A percentile compares a stretch with the other conserved stretches of the same genome.
These are phyloP conservation scores for Gryllus longicercus DNA, from an alignment of 2,888 invertebrate genomes.

Conservation along the genomic window DNA sequence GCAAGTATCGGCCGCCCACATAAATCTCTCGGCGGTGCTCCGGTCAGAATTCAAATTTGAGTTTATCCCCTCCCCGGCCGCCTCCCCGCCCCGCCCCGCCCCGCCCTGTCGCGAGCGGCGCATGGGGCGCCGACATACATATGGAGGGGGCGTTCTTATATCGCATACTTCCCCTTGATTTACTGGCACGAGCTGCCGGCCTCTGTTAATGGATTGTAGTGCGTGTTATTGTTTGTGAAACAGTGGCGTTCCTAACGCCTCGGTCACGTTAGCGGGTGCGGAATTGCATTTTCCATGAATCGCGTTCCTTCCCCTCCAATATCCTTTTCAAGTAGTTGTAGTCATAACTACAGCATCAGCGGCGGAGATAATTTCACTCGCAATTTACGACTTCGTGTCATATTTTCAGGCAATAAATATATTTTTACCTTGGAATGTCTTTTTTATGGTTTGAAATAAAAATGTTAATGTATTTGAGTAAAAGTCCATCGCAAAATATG, in stretches of 20 bases:
- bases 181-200: neutral
- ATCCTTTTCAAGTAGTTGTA: neutral
- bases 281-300: slow-evolving; percentile 17
- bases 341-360: too few species aligned
- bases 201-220: slow-evolving; percentile 17
- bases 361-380: too few species aligned
- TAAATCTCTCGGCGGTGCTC: neutral
- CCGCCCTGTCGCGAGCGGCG: neutral
- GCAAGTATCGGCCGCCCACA: neutral
- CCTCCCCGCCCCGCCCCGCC: neutral
- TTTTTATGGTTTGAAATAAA: too few species aligned
- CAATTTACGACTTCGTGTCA: too few species aligned
- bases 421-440: too few species aligned
- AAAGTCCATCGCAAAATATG: too few species aligned
- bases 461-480: too few species aligned
- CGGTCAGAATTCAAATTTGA: slow-evolving; percentile 7
- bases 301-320: neutral
- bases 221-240: slow-evolving; percentile 8
- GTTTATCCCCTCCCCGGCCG: slow-evolving; percentile 19
- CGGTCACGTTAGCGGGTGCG: neutral
- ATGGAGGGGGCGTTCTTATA: slow-evolving; percentile 8
- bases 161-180: neutral
- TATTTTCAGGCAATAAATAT: too few species aligned
- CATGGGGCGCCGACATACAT: neutral
- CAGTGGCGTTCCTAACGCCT: neutral